Percentiles rank a stretch among this genome's conserved stretches.
Conservation (phyloP, 1,140 invertebrate species). For the Bombus balteatus region DNA sequence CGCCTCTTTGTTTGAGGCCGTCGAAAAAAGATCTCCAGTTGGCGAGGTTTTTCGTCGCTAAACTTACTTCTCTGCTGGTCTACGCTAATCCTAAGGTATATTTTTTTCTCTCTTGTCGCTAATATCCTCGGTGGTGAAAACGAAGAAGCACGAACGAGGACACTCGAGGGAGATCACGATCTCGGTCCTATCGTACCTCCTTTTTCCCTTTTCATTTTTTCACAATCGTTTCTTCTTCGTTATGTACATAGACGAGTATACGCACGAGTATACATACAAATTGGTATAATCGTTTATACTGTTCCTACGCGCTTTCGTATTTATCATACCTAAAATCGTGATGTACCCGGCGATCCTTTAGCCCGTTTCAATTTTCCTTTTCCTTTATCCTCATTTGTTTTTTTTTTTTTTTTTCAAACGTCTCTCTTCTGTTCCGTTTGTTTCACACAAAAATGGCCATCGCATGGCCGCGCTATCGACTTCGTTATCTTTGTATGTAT, state of each 20-base stretch:
- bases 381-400: too few species aligned
- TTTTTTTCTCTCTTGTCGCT: not conserved
- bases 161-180: not conserved
- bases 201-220: too few species aligned
- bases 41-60: slow-evolving; percentile 46
- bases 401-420: not conserved
- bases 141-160: slow-evolving; percentile 30
- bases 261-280: slow-evolving; percentile 35
- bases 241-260: slow-evolving; percentile 50
- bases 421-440: not conserved
- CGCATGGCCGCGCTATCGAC: not conserved
- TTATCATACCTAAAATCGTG: slow-evolving; percentile 43
- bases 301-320: slow-evolving; percentile 38
- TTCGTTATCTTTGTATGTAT: not conserved
- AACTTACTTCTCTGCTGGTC: slow-evolving; percentile 33
- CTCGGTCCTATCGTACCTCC: not conserved
- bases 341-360: slow-evolving; percentile 36
- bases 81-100: slow-evolving; percentile 48
- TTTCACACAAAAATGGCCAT: slow-evolving; percentile 36
- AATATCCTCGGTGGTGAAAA: slow-evolving; percentile 45
- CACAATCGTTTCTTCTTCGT: not conserved
- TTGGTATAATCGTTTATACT: slow-evolving; percentile 3
- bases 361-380: not conserved
- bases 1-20: slow-evolving; percentile 13
- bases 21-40: slow-evolving; percentile 24